Evolutionary conservation across 2,797 vertebrate genomes (phyloP).

Genomic region (Lepilemur ruficaudatus): DNA sequence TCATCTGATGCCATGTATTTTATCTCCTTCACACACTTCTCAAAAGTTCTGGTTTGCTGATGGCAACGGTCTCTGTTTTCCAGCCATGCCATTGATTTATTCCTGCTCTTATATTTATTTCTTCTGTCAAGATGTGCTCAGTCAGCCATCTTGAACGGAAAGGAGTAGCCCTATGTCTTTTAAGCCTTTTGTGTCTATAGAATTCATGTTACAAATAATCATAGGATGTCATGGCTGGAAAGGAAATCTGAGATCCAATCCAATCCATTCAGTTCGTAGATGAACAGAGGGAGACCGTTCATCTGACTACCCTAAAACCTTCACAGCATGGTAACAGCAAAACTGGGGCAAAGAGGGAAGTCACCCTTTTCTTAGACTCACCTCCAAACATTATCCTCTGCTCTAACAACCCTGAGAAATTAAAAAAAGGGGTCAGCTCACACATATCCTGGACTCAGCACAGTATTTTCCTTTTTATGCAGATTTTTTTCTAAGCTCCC

Average conservation of each 20-base stretch:
- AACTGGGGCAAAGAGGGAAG: not conserved
- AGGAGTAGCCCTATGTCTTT: not conserved
- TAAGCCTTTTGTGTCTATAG: not conserved
- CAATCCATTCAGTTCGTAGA: not conserved
- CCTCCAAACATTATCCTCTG: not conserved
- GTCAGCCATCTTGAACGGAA: slow-evolving; percentile 45
- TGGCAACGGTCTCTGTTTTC: not conserved
- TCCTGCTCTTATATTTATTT: not conserved
- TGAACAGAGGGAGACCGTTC: not conserved
- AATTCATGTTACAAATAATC: not conserved
- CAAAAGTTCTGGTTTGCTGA: not conserved
- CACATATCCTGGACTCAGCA: not conserved
- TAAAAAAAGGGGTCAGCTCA: not conserved
- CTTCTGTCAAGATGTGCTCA: slow-evolving; percentile 1
- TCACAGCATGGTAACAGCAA: not conserved
- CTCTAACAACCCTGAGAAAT: not conserved
- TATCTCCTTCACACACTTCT: not conserved
- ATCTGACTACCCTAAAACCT: not conserved
- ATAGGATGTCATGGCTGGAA: not conserved
- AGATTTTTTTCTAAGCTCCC: not conserved
- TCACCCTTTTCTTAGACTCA: not conserved
- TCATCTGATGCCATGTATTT: slow-evolving; percentile 15
- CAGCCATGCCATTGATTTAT: not conserved
- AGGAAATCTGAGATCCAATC: slow-evolving; percentile 3
- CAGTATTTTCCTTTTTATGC: too few species aligned